Base-by-base conservation (phyloP, 2,113 vertebrate species). In the Salvelinus sp. region DNA sequence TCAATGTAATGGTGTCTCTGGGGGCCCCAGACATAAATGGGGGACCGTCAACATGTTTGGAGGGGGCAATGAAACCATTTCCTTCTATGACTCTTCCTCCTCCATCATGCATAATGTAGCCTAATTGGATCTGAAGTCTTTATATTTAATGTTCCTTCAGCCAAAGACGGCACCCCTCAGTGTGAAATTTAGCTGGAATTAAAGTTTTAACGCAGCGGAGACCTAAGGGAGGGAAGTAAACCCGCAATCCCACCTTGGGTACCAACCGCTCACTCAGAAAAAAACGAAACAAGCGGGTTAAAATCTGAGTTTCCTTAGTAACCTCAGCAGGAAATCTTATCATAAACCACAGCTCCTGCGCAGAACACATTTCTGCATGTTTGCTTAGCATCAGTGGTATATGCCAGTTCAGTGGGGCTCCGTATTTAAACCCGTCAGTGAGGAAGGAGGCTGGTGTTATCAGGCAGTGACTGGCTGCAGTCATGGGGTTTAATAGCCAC, bases 141-240 rank as follows among this genome's bases (percentile, higher is more conserved):
- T 63, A 30, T 85, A 86, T 82, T 85, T 83, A 90, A 85, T 83
- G 85, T 90, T 85, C 79, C 48, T 71, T 84, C 82, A 88, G 73
- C 80, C 83, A 83, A 87, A 85, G 88, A 82, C 69, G 75, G 83
- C 87, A 80, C 83, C 81, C 84, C 73, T 76, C 80, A 86, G 88
- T 88, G 87, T 89, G 87, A 91, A 88, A 88, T 88, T 88, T 88
- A 88, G 88, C 84, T 76, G 76, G 82, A 90, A 88, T 90, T 87
- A 92, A 91, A 91, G 88, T 92, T 90, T 91, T 82, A 90, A 88
- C 88, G 86, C 87, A 87, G 83, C 82, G 86, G 66, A 23, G 13
- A 84, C 83, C 79, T 84, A 72, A 80, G 89, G 80, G 79, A 18
- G 14, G 50, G 16, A 54, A 18, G 50, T 14, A 87, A 89, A 85